Percentiles rank a stretch among this genome's conserved stretches.
Conservation (phyloP, 2,888 invertebrate genomes). For the Drosophila robusta region DNA sequence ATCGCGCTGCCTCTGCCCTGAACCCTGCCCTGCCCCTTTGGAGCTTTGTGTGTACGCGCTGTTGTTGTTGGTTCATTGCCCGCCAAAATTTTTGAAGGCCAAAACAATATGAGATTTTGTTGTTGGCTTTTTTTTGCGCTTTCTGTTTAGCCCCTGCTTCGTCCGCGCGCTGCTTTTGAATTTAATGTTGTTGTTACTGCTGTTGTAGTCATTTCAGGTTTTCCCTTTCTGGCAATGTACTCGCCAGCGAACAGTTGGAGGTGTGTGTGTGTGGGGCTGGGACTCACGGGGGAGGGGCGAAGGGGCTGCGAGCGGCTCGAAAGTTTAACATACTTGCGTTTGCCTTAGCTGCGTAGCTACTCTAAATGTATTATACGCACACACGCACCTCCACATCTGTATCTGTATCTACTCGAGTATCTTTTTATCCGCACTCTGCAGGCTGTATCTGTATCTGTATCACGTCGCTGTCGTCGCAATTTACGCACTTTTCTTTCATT, state of each 20-base stretch:
- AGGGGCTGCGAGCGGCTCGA: conserved; percentile 12
- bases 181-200: conserved; percentile 33
- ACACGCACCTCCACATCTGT: conserved; percentile 5
- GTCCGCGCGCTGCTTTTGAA: conserved; percentile 49
- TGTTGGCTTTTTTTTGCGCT: conserved; percentile 43
- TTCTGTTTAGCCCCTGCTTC: conserved; percentile 64
- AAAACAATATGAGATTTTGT: conserved; percentile 80
- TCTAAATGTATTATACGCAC: conserved; percentile 20
- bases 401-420: conserved; percentile 37
- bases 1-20: neutral
- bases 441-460: conserved; percentile 47
- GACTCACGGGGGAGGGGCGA: neutral
- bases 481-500: conserved; percentile 56
- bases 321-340: conserved; percentile 49
- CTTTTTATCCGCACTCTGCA: conserved; percentile 30
- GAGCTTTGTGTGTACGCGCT: conserved; percentile 34
- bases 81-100: conserved; percentile 84
- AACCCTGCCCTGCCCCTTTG: conserved; percentile 7
- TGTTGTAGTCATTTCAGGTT: conserved; percentile 71
- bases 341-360: conserved; percentile 33
- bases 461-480: conserved; percentile 44
- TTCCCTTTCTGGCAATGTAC: conserved; percentile 77
- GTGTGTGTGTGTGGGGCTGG: conserved; percentile 24
- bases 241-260: conserved; percentile 39
- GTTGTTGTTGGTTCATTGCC: conserved; percentile 84